phyloP scores from a whole-genome alignment of 2,888 invertebrate species.

The Tetramorium bicarinatum region DNA sequence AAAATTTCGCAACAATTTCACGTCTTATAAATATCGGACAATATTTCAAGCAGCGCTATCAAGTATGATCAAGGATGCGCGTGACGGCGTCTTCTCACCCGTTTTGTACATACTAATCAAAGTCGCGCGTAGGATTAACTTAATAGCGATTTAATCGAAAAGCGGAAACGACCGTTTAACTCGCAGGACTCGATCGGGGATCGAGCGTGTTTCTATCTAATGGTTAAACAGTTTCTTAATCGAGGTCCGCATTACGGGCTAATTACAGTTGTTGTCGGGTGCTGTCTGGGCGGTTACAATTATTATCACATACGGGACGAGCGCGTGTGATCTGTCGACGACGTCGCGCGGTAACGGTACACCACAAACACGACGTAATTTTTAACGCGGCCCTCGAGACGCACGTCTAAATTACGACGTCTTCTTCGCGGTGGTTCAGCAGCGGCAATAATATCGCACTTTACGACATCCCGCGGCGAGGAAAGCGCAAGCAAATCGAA shows the following conservation, averaged over 20 bases:
- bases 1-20: slow-evolving; percentile 31
- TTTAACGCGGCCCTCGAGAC: background rate
- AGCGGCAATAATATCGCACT: slow-evolving; percentile 14
- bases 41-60: slow-evolving; percentile 37
- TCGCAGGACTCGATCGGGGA: slow-evolving; percentile 7
- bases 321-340: background rate
- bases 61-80: slow-evolving; percentile 28
- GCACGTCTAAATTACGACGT: slow-evolving; percentile 17
- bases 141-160: slow-evolving; percentile 55
- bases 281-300: background rate
- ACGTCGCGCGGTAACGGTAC: slow-evolving; percentile 23
- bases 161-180: slow-evolving; percentile 51
- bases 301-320: slow-evolving; percentile 25
- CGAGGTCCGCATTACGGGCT: slow-evolving; percentile 8
- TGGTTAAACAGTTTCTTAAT: slow-evolving; percentile 39
- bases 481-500: slow-evolving; percentile 21
- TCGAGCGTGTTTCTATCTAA: slow-evolving; percentile 9
- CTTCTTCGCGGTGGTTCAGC: background rate
- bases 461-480: slow-evolving; percentile 7
- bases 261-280: slow-evolving; percentile 46
- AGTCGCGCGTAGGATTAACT: slow-evolving; percentile 42
- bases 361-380: slow-evolving; percentile 27
- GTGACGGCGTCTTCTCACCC: slow-evolving; percentile 25
- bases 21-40: background rate
- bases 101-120: slow-evolving; percentile 44